Percentiles rank a stretch among this genome's conserved stretches.
Conservation (phyloP, 2,888 invertebrate genomes). For the Dolichopus griseipennis region DNA sequence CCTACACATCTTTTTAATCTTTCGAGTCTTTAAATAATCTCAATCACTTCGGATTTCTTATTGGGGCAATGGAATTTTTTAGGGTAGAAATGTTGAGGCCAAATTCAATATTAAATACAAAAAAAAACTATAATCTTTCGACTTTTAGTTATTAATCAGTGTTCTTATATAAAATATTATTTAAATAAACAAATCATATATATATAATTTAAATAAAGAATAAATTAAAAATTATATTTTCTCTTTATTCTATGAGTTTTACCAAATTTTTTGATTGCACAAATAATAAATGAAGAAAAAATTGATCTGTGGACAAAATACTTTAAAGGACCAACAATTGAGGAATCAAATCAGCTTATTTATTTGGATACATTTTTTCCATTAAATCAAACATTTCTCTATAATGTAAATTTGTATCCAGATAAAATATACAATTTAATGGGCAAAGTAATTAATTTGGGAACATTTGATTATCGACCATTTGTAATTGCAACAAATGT, state of each 20-base stretch:
- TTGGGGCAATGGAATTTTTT: too few relatives aligned
- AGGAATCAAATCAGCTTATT: neutral
- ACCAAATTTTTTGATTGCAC: conserved; percentile 15
- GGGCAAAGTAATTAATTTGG: neutral
- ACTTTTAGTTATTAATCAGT: too few relatives aligned
- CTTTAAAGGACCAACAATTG: neutral
- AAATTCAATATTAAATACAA: too few relatives aligned
- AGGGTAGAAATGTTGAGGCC: too few relatives aligned
- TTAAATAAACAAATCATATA: too few relatives aligned
- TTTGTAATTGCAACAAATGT: neutral
- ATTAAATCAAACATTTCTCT: neutral
- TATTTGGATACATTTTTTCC: neutral
- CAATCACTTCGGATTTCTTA: too few relatives aligned
- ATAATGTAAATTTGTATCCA: neutral
- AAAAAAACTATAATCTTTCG: too few relatives aligned
- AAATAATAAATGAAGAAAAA: conserved; percentile 2
- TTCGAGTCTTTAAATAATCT: too few relatives aligned
- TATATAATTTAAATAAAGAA: too few relatives aligned
- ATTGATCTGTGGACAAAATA: conserved; percentile 5
- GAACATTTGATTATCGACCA: conserved; percentile 8
- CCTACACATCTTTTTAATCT: too few relatives aligned
- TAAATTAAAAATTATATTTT: too few relatives aligned
- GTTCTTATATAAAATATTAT: too few relatives aligned
- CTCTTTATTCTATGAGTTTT: neutral
- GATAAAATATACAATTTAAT: conserved; percentile 8